Evolutionary conservation across 2,797 vertebrate species (phyloP).

Genomic region (Champsocephalus esox): DNA sequence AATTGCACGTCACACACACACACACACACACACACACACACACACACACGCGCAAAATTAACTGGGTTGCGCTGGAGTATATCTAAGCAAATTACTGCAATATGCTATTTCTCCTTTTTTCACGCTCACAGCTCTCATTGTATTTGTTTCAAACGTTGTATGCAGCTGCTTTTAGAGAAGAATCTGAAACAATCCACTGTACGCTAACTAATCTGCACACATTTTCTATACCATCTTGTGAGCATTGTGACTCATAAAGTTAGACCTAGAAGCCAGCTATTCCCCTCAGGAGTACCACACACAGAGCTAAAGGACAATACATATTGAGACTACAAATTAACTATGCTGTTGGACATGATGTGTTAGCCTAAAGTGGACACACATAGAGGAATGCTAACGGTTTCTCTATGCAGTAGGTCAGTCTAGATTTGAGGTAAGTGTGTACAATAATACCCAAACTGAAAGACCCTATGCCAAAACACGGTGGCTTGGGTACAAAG

Average conservation of each 20-base stretch:
- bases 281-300: neutral
- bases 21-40: neutral
- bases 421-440: neutral
- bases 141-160: too few relatives aligned
- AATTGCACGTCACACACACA: neutral
- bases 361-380: too few relatives aligned
- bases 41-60: neutral
- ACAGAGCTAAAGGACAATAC: neutral
- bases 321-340: neutral
- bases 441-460: neutral
- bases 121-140: neutral
- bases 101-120: neutral
- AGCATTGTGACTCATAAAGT: too few relatives aligned
- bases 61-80: conserved; percentile 17
- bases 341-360: neutral
- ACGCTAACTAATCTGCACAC: neutral
- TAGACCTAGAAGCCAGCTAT: neutral
- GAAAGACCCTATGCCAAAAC: neutral
- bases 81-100: conserved; percentile 12
- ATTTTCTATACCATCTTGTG: neutral
- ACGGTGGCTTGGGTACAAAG: neutral
- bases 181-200: neutral
- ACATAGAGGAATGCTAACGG: neutral
- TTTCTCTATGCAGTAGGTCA: neutral
- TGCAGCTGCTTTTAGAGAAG: neutral